Base-by-base conservation (phyloP, 1,140 invertebrate species). In the Bombus fervidus region DNA sequence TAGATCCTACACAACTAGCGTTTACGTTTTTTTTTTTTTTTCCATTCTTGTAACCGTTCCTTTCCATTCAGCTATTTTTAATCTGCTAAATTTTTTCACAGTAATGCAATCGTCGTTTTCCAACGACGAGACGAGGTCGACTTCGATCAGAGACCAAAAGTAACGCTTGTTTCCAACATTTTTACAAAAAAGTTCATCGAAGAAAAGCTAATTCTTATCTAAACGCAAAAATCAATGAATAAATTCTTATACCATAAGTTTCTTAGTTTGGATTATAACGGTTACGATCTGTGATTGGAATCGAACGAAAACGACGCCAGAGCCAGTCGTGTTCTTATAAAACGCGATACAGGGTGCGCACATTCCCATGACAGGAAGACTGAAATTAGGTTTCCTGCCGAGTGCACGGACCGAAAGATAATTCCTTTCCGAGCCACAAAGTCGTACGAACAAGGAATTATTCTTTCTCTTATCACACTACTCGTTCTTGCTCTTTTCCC, bases 311-410 rank as follows among this genome's bases (percentile, higher is more conserved):
- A 34, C 34, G n/a, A 22, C 31, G 74, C 13, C 4, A 34, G 10
- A 31, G 37, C 28, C 68, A 86, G 87, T 83, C 83, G 64, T 43
- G 74, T 62, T 87, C 76, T 80, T 72, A 68, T 86, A 83, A 80
- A 85, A 82, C 86, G 39, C 76, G 78, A 85, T 89, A 53, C 88
- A 69, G 86, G 82, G 75, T 87, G 83, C 68, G 88, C 88, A 68
- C 83, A 83, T 90, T 90, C 89, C 88, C 89, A 91, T 86, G 89
- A 89, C 90, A 91, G 90, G 86, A 91, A 90, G 90, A 90, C 89
- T 86, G 90, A 90, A 90, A 91, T 91, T 91, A 91, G 87, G 90
- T 89, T 91, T 90, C 90, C 90, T 83, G 90, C 83, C 89, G 90
- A 90, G 90, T 87, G 90, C 89, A 90, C 86, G 89, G 87, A 91